phyloP scores from a whole-genome alignment of 1,140 invertebrate species.

The Radopholus similis region DNA sequence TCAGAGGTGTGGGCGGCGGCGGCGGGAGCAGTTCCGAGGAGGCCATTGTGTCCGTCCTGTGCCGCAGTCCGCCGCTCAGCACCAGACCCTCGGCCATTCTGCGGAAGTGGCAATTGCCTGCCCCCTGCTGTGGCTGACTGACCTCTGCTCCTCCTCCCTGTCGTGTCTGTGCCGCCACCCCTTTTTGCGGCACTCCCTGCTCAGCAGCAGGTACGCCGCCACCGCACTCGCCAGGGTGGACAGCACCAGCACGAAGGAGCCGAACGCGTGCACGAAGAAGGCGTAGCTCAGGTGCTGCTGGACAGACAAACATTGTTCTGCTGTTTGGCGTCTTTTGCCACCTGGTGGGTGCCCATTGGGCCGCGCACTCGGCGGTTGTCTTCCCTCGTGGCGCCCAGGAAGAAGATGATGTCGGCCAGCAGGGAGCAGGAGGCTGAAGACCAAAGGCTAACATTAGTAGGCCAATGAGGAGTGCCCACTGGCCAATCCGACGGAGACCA shows the following conservation, averaged over 20 bases:
- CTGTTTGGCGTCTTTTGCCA: no score
- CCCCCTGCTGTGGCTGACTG: no score
- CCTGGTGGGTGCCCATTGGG: constrained; percentile 36
- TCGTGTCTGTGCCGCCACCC: constrained; percentile 21
- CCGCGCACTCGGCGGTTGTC: constrained; percentile 40
- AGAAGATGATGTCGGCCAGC: constrained; percentile 46
- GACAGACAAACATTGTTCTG: neutral
- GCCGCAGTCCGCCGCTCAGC: no score
- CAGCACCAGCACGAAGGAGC: constrained; percentile 31
- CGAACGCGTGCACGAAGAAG: constrained; percentile 47
- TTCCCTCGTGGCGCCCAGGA: constrained; percentile 32
- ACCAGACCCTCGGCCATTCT: no score
- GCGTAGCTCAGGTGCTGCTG: constrained; percentile 49
- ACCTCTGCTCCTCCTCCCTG: no score
- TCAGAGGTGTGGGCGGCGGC: no score
- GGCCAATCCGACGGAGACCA: constrained; percentile 42
- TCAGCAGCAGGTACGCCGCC: constrained; percentile 39
- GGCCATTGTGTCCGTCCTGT: no score
- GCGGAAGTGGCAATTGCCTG: no score
- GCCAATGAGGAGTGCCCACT: constrained; percentile 25
- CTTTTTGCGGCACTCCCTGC: constrained; percentile 16
- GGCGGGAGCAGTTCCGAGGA: no score
- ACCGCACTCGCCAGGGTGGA: constrained; percentile 33
- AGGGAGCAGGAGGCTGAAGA: constrained; percentile 43
- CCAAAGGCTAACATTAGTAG: constrained; percentile 1